Evolutionary conservation across 2,888 invertebrate genomes (phyloP).

Genomic region (Drosophila aldrichi): DNA sequence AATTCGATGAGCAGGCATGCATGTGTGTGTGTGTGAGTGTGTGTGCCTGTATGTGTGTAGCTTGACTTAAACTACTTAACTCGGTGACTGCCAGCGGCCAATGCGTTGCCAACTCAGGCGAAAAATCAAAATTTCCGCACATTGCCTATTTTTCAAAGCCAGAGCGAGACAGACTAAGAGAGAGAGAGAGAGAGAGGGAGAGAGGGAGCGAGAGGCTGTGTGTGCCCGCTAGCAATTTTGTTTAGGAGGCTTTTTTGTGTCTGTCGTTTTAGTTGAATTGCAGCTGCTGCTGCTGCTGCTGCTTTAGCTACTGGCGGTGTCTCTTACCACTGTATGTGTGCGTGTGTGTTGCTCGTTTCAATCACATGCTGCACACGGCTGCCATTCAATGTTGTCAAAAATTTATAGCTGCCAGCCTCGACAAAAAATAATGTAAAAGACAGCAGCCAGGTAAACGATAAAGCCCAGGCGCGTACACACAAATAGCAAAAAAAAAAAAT

Average conservation of each 20-base stretch:
- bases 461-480: conserved; percentile 27
- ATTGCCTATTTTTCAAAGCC: conserved; percentile 72
- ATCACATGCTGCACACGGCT: conserved; percentile 67
- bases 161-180: background rate
- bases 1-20: conserved; percentile 52
- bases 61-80: conserved; percentile 66
- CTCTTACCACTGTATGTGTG: conserved; percentile 49
- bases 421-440: conserved; percentile 15
- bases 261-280: conserved; percentile 48
- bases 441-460: conserved; percentile 42
- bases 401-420: conserved; percentile 56
- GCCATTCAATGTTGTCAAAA: conserved; percentile 71
- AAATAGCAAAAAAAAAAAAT: conserved; percentile 6
- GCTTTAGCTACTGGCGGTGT: conserved; percentile 40
- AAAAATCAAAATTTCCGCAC: conserved; percentile 80
- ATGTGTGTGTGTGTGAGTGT: conserved; percentile 10
- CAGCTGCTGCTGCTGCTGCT: conserved; percentile 13
- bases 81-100: conserved; percentile 34
- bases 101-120: conserved; percentile 69
- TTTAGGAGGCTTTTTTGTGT: conserved; percentile 29
- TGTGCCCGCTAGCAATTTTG: conserved; percentile 44
- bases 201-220: too few relatives aligned
- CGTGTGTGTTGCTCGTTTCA: conserved; percentile 43
- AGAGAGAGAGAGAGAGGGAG: too few relatives aligned
- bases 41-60: conserved; percentile 1